Conservation (phyloP, 2,888 invertebrate genomes). For the Cephus sareptanus region DNA sequence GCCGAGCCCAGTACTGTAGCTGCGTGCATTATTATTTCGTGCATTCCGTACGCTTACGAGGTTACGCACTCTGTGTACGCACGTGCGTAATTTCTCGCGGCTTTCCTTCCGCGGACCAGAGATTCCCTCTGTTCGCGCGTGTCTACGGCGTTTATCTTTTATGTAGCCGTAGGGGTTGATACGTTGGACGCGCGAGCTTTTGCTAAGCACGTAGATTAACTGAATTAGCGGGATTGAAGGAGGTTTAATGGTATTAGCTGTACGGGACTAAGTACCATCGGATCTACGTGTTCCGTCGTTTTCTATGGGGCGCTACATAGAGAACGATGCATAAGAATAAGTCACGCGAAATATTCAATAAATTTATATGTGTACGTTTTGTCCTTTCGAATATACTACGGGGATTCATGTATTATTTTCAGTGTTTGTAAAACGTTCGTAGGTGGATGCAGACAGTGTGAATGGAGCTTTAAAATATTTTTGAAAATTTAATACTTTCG, state of each 20-base stretch:
- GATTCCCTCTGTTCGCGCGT: not conserved
- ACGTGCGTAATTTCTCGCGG: not conserved
- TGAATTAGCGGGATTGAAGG: not conserved
- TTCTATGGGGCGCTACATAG: too few relatives aligned
- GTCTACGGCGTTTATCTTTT: not conserved
- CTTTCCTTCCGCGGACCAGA: not conserved
- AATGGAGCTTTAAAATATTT: not conserved
- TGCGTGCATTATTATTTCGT: not conserved
- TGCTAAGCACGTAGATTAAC: not conserved
- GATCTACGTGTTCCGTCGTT: not conserved
- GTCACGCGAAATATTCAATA: not conserved
- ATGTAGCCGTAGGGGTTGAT: not conserved
- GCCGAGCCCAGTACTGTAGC: not conserved
- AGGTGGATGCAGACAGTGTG: not conserved
- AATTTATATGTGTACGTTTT: not conserved
- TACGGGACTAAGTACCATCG: not conserved
- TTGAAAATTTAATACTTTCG: not conserved
- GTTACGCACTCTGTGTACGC: conserved; percentile 7
- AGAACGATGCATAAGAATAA: too few relatives aligned
- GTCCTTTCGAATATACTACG: not conserved
- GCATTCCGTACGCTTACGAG: not conserved
- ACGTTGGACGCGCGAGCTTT: not conserved
- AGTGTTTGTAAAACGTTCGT: not conserved
- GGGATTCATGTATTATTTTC: not conserved
- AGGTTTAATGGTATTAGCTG: not conserved